Evolutionary conservation across 2,888 invertebrate species (phyloP), one percentile per base, ranked within the genome.

Genomic region (Chaitophorus viminalis): DNA sequence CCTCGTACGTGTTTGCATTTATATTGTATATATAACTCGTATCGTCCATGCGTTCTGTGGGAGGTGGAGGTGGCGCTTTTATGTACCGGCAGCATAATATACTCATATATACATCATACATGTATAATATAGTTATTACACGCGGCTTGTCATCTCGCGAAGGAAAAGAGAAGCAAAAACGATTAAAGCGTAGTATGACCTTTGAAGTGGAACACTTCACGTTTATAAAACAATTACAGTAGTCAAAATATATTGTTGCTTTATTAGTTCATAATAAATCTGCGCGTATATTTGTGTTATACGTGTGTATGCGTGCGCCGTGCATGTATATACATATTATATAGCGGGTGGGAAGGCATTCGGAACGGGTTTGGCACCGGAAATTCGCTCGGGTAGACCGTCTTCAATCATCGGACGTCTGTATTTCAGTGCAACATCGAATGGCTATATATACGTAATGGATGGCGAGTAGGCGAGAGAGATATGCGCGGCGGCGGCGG

Each of bases 301-400:
- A 29, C n/a, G 65, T 70, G 31, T 21, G 17, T 70, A 70, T 31
- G 14, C 29, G 17, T 31, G 0, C 21, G 17, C 31, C 17, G 70
- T 31, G 11, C 4, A 29, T 17, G n/a, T 39, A 29, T n/a, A 68
- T n/a, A 6, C 33, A n/a, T 60, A n/a, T 31, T 39, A 31, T 46
- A 25, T 74, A 60, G 36, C 60, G 60, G 83, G 75, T 75, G 75
- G 83, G 83, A 76, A 46, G 84, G 52, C 77, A 77, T 77, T 77
- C 31, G 46, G 68, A 77, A 85, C 77, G 77, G 46, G 76, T 85
- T 85, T 85, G 83, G 84, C 84, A 85, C 84, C 84, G 84, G 84
- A 85, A 85, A 85, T 85, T 85, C 76, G 84, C 65, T 52, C 18
- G n/a, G 31, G 76, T 60, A 60, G 60, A 75, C 83, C 83, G 83